A percentile compares a stretch with the other conserved stretches of the same genome.
Conservation (phyloP, 1,140 invertebrate genomes). For the Drosophila sechellia region DNA sequence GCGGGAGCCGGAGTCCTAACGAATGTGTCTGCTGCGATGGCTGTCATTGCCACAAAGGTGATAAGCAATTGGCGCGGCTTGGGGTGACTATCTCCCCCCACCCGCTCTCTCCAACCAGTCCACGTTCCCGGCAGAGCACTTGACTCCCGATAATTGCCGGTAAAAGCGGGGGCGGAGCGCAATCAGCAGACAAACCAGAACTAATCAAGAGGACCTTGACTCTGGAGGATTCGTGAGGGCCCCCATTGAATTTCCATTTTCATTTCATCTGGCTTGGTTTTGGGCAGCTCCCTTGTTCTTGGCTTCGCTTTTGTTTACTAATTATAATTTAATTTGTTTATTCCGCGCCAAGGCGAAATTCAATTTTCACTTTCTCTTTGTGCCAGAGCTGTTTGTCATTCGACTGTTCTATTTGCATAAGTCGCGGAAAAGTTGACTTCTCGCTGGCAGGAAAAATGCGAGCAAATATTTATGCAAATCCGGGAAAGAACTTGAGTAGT, state of each 20-base stretch:
- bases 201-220: constrained; percentile 36
- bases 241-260: constrained; percentile 6
- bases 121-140: constrained; percentile 6
- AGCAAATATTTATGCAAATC: constrained; percentile 66
- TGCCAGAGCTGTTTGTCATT: constrained; percentile 20
- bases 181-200: constrained; percentile 44
- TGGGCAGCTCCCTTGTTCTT: not conserved
- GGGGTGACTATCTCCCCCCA: too few species aligned
- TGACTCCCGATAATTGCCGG: constrained; percentile 36
- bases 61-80: constrained; percentile 63
- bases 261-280: constrained; percentile 14
- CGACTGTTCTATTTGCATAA: constrained; percentile 57
- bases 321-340: constrained; percentile 71
- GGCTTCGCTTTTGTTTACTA: constrained; percentile 38
- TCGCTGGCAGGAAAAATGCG: constrained; percentile 11
- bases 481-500: constrained; percentile 6
- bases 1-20: constrained; percentile 21
- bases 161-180: constrained; percentile 11
- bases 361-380: constrained; percentile 52
- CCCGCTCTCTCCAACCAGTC: not conserved
- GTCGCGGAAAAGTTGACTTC: constrained; percentile 22
- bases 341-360: constrained; percentile 39
- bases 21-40: constrained; percentile 49
- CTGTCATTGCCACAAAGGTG: constrained; percentile 70
- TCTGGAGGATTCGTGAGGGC: not conserved